phyloP scores from a whole-genome alignment of 2,113 vertebrate genomes.

The Eubucco bourcierii region DNA sequence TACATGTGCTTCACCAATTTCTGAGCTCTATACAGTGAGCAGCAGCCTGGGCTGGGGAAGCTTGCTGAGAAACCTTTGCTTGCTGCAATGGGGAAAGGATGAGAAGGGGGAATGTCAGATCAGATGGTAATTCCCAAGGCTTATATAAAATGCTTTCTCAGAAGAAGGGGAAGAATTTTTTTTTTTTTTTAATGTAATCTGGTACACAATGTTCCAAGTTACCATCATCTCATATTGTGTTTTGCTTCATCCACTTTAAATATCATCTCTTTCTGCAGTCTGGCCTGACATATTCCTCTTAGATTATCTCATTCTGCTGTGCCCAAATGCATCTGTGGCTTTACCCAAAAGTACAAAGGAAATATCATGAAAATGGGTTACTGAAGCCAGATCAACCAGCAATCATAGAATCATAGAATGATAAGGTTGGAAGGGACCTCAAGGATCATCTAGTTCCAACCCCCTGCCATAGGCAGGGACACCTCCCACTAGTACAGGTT shows the following conservation, averaged over 20 bases:
- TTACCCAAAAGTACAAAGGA: background rate
- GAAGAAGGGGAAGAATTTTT: background rate
- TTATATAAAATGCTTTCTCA: background rate
- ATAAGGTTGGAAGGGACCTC: no score
- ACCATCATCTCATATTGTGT: background rate
- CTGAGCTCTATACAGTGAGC: background rate
- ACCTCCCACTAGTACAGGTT: no score
- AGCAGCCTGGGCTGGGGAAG: background rate
- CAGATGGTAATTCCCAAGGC: background rate
- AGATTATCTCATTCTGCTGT: background rate
- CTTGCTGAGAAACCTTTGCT: background rate
- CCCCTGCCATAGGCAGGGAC: no score
- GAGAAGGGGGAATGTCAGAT: background rate
- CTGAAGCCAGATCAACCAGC: background rate
- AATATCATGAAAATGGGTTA: background rate
- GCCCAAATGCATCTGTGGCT: background rate
- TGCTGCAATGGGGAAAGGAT: background rate
- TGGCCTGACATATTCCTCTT: background rate
- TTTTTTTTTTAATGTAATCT: background rate
- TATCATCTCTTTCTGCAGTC: background rate
- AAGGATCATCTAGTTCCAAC: no score
- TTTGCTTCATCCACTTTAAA: slow-evolving; percentile 1
- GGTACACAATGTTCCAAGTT: background rate
- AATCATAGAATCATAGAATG: no score
- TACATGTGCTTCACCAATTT: background rate